A percentile compares a stretch with the other conserved stretches of the same genome.
Conservation (phyloP, 2,888 invertebrate species). For the Ischnura elegans region DNA sequence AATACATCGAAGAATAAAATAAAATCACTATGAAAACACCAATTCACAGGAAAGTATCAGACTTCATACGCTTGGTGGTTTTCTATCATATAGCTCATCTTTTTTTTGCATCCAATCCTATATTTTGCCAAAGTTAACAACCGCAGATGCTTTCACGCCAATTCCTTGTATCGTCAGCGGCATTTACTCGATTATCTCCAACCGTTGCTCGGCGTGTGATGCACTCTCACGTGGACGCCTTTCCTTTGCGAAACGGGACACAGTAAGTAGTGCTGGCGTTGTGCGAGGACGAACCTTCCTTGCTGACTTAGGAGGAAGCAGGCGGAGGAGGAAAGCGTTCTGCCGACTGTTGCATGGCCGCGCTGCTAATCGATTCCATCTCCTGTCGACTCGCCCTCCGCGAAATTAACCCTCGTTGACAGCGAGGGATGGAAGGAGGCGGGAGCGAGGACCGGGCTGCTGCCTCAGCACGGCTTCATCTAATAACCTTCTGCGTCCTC, state of each 20-base stretch:
- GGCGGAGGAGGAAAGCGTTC: not conserved
- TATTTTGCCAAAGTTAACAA: no score
- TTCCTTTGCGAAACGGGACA: not conserved
- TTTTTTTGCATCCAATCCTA: no score
- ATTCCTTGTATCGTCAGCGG: not conserved
- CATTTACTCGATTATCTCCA: not conserved
- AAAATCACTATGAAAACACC: no score
- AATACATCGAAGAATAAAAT: no score
- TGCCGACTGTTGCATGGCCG: constrained; percentile 25
- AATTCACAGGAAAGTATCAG: no score
- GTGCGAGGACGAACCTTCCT: not conserved
- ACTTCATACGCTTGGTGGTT: no score
- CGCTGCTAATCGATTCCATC: constrained; percentile 18
- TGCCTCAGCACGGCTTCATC: constrained; percentile 7
- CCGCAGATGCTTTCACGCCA: not conserved
- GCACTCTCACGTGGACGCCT: not conserved
- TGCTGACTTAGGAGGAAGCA: no score
- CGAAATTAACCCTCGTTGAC: constrained; percentile 31
- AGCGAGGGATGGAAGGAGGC: not conserved
- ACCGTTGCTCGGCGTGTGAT: not conserved
- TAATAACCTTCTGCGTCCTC: constrained; percentile 4
- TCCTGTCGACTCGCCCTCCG: constrained; percentile 1
- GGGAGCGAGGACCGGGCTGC: not conserved
- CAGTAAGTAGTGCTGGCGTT: not conserved
- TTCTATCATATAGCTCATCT: no score